A percentile compares a stretch with the other conserved stretches of the same genome.
Conservation (phyloP, 2,888 invertebrate species). For the Bellardia pandia region DNA sequence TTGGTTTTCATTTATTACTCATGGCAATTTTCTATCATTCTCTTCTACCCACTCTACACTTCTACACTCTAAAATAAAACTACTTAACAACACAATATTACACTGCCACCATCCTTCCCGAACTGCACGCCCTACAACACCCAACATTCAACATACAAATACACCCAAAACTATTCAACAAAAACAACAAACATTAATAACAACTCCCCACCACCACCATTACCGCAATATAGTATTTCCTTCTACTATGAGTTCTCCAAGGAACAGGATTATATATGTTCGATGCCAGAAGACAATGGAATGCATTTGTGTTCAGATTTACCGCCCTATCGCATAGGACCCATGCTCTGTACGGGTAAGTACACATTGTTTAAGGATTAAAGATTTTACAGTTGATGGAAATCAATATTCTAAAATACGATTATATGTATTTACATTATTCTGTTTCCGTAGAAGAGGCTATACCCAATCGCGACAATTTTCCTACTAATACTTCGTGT, state of each 20-base stretch:
- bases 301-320: conserved; percentile 96
- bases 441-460: conserved; percentile 77
- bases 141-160: conserved; percentile 5
- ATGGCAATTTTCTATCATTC: conserved; percentile 59
- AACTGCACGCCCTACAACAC: conserved; percentile 40
- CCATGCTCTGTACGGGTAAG: conserved; percentile 90
- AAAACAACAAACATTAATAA: conserved; percentile 47
- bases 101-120: background rate
- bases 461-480: conserved; percentile 85
- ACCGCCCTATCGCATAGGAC: conserved; percentile 91
- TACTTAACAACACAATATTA: conserved; percentile 28
- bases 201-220: conserved; percentile 11
- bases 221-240: conserved; percentile 86
- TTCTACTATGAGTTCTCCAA: conserved; percentile 94
- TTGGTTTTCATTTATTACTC: conserved; percentile 55
- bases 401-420: background rate
- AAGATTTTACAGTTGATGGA: background rate
- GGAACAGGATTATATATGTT: conserved; percentile 98
- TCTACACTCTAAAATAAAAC: conserved; percentile 11
- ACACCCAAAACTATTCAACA: conserved; percentile 22
- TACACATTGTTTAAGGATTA: conserved; percentile 28
- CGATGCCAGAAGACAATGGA: conserved; percentile 95
- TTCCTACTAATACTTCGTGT: conserved; percentile 91
- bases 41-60: conserved; percentile 53
- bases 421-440: background rate